These are phyloP conservation scores for Rhopalosiphum maidis DNA, from an alignment of 1,140 invertebrate species.

Conservation along the genomic window DNA sequence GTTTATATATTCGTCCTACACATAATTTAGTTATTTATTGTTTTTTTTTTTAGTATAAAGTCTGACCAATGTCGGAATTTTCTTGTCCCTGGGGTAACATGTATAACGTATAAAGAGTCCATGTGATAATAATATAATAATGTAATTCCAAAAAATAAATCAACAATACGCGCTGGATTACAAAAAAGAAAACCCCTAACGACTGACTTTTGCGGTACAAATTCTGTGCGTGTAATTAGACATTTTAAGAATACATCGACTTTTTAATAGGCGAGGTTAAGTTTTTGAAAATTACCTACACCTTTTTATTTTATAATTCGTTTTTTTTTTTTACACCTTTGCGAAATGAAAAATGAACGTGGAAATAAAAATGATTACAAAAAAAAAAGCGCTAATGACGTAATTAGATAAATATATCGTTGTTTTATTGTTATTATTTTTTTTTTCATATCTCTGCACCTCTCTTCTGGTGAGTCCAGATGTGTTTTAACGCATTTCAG, in stretches of 20 bases:
- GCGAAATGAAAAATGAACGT: background rate
- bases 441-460: conserved; percentile 11
- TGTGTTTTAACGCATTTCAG: conserved; percentile 36
- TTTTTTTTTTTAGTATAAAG: background rate
- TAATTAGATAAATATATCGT: conserved; percentile 50
- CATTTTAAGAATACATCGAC: background rate
- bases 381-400: conserved; percentile 12
- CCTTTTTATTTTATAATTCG: background rate
- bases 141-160: conserved; percentile 9
- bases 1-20: background rate
- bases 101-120: background rate
- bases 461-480: background rate
- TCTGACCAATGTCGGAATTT: background rate
- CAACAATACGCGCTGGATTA: background rate
- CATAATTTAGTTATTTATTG: background rate
- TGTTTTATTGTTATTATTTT: conserved; percentile 27
- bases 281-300: conserved; percentile 6
- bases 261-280: background rate
- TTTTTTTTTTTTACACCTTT: background rate
- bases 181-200: background rate
- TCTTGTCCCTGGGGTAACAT: background rate
- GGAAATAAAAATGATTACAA: background rate
- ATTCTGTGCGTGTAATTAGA: background rate
- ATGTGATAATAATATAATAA: background rate
- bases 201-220: background rate